Evolutionary conservation across 2,888 invertebrate genomes (phyloP), one percentile per base, ranked within the genome.

Genomic region (Luffia ferchaultella): DNA sequence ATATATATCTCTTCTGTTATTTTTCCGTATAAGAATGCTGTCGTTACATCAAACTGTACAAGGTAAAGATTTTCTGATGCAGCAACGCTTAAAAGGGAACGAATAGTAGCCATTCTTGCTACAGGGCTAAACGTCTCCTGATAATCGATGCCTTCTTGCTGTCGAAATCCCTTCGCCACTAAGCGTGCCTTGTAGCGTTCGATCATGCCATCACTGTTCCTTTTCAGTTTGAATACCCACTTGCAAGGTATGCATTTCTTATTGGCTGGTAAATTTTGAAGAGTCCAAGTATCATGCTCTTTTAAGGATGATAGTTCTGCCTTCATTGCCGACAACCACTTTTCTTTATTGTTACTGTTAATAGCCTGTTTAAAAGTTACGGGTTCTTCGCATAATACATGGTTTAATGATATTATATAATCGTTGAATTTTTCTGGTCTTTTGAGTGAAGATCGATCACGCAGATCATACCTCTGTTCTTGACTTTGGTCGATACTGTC

Each of bases 1-100:
- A 53, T 53, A 18, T 17, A 53, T 12, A 53, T 49, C 18, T 52
- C 53, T 47, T 54, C 52, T 15, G 19, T 20, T 16, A 54, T 1
- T 16, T 12, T 42, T 9, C 51, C 50, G 45, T 52, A 17, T 30
- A 51, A 20, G 18, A 54, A 55, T 9, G 54, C 55, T 19, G 9
- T 41, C 16, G 7, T 43, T 43, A 16, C 43, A 16, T 43, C 43
- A 16, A 43, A 43, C 16, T 43, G 43, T 16, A 43, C 16, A 5
- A 54, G 42, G 2, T 16, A 16, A 18, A 53, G n/a, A 2, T 20
- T 20, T 47, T 53, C 50, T 2, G 45, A 50, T 45, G 53, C 50
- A 9, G 53, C 51, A 18, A 54, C 16, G 3, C 52, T 48, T 19
- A 56, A 40, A 16, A 56, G 7, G 3, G 45, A 16, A 30, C 51